Evolutionary conservation across 2,888 invertebrate species (phyloP).

Genomic region (Chirona hameri): DNA sequence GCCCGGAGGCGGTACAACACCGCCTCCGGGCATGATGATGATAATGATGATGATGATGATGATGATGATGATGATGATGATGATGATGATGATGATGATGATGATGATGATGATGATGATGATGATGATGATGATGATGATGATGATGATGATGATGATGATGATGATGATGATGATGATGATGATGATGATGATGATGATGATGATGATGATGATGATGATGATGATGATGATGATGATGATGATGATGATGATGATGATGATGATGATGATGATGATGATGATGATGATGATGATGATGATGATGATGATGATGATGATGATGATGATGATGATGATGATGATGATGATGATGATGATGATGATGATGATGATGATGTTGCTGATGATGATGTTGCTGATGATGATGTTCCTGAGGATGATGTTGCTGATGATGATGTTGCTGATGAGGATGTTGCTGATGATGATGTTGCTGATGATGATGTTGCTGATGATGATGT

Average conservation of each 20-base stretch:
- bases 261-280: slow-evolving; percentile 2
- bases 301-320: slow-evolving; percentile 29
- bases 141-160: not conserved
- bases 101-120: not conserved
- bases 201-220: slow-evolving; percentile 8
- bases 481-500: no score
- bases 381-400: no score
- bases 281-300: not conserved
- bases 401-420: no score
- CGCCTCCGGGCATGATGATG: not conserved
- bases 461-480: no score
- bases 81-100: slow-evolving; percentile 1
- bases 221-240: not conserved
- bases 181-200: slow-evolving; percentile 26
- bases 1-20: no score
- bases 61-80: not conserved
- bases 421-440: no score
- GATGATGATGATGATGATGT: not conserved
- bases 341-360: not conserved
- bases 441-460: no score
- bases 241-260: not conserved
- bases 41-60: not conserved
- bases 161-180: not conserved
- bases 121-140: not conserved
- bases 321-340: not conserved